Conservation (phyloP, 2,888 invertebrate genomes). For the Scelioninae gen. 1 region DNA sequence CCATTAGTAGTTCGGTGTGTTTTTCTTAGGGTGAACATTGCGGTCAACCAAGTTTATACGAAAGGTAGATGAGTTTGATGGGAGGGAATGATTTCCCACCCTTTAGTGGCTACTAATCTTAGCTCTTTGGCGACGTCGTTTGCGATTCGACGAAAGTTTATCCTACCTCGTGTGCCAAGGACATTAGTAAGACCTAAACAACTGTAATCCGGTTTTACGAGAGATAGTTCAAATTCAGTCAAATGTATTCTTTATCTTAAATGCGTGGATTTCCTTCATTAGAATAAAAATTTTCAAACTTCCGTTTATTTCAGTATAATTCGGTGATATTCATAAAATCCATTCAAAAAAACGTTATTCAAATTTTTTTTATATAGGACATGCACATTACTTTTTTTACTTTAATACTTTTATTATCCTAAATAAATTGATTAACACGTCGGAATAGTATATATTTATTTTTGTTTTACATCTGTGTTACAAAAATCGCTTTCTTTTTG, state of each 20-base stretch:
- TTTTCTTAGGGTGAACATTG: slow-evolving; percentile 68
- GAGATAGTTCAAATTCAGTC: slow-evolving; percentile 1
- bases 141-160: slow-evolving; percentile 45
- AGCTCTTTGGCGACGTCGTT: slow-evolving; percentile 67
- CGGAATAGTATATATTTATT: too few relatives aligned
- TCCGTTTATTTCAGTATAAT: not conserved
- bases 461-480: too few relatives aligned
- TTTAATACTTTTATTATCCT: too few relatives aligned
- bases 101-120: slow-evolving; percentile 70
- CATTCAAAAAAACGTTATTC: too few relatives aligned
- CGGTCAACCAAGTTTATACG: slow-evolving; percentile 71
- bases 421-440: too few relatives aligned
- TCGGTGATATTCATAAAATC: too few relatives aligned
- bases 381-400: too few relatives aligned
- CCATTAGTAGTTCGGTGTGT: slow-evolving; percentile 42
- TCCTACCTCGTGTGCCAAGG: slow-evolving; percentile 16
- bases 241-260: not conserved
- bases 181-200: slow-evolving; percentile 30
- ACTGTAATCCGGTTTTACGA: slow-evolving; percentile 22
- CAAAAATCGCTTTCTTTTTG: too few relatives aligned
- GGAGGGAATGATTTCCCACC: slow-evolving; percentile 67
- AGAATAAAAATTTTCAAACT: not conserved
- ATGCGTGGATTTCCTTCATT: not conserved
- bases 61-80: slow-evolving; percentile 72
- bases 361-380: too few relatives aligned